Conservation (phyloP, 2,888 invertebrate species). For the Helicoverpa assulta region DNA sequence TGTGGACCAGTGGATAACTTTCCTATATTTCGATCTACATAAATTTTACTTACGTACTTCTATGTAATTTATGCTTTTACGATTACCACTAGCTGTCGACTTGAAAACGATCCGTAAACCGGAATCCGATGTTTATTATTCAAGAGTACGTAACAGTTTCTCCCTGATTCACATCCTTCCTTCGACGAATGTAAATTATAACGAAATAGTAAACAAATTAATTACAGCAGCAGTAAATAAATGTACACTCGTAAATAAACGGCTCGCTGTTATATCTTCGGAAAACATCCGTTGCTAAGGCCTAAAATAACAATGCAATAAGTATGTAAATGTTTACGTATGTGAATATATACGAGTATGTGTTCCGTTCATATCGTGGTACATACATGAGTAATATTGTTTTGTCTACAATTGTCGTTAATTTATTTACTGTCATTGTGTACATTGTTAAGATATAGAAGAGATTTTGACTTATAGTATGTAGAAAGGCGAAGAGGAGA, state of each 20-base stretch:
- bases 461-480: not conserved
- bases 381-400: slow-evolving; percentile 30
- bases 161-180: not conserved
- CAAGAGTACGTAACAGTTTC: too few species aligned
- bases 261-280: slow-evolving; percentile 3
- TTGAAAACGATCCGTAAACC: too few species aligned
- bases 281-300: slow-evolving; percentile 34
- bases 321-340: slow-evolving; percentile 17
- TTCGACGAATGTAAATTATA: not conserved
- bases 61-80: too few species aligned
- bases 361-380: slow-evolving; percentile 3
- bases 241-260: not conserved
- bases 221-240: not conserved
- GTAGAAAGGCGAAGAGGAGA: too few species aligned
- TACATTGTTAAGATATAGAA: not conserved
- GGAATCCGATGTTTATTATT: too few species aligned
- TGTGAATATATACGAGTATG: slow-evolving; percentile 6
- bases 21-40: not conserved
- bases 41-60: not conserved
- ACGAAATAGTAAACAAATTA: not conserved
- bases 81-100: too few species aligned
- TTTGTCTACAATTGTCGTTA: slow-evolving; percentile 2
- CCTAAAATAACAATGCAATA: slow-evolving; percentile 31
- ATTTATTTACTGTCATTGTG: not conserved
- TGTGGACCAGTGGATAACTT: not conserved